phyloP scores from a whole-genome alignment of 2,797 vertebrate genomes.

The Enteromius unitaeniatus region DNA sequence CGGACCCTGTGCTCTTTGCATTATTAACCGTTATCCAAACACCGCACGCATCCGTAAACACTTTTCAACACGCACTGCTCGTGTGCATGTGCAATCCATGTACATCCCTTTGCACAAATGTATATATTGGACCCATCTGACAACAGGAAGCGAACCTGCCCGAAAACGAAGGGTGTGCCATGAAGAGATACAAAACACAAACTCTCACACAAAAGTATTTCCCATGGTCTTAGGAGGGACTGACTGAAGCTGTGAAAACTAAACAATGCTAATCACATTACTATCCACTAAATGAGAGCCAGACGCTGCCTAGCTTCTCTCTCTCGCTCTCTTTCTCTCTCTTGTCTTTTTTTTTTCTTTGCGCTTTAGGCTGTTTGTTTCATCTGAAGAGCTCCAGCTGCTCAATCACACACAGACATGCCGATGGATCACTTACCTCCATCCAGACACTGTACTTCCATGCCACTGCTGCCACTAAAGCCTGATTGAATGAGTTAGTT shows the following conservation, averaged over 20 bases:
- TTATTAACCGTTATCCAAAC: conserved; percentile 58
- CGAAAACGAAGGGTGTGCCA: conserved; percentile 5
- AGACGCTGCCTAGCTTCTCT: conserved; percentile 68
- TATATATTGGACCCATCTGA: conserved; percentile 37
- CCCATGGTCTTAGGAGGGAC: conserved; percentile 68
- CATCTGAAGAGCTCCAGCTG: conserved; percentile 59
- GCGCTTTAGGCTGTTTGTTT: conserved; percentile 58
- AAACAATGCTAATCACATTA: conserved; percentile 86
- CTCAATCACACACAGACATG: conserved; percentile 54
- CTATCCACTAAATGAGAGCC: conserved; percentile 80
- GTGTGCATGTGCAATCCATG: conserved; percentile 7
- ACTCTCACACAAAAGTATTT: conserved; percentile 48
- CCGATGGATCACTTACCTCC: conserved; percentile 45
- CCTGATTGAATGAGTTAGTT: conserved; percentile 42
- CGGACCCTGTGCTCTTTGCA: conserved; percentile 40
- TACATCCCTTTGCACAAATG: conserved; percentile 5
- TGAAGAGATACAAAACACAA: conserved; percentile 41
- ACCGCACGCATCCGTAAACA: conserved; percentile 28
- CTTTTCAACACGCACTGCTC: conserved; percentile 33
- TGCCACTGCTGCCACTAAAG: conserved; percentile 40
- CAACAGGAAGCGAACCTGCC: conserved; percentile 14
- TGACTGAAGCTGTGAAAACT: conserved; percentile 82
- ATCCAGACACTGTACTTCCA: conserved; percentile 23
- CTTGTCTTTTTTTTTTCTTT: conserved; percentile 32
- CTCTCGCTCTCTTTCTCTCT: conserved; percentile 28